Evolutionary conservation across 2,797 vertebrate genomes (phyloP), one percentile per base, ranked within the genome.

Genomic region (Mus caroli): DNA sequence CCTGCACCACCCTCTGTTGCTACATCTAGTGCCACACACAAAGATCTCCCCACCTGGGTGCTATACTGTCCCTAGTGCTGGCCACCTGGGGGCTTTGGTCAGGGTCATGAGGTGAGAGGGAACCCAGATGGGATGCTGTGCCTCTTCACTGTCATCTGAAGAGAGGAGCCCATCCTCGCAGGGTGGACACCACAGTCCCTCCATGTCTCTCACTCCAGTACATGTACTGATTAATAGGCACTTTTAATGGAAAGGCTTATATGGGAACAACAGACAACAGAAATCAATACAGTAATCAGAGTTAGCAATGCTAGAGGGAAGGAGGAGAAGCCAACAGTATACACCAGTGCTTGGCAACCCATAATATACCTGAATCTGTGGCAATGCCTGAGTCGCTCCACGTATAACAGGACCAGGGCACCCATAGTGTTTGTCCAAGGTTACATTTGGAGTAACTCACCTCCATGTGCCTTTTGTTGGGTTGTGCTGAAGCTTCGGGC

Each of bases 301-400:
- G 77, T 0, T 71, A 86, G 34, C 13, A 7, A 10, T 20, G 14
- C 71, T 75, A 8, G 80, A 69, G 67, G 75, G 37, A 77, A 80
- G 71, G 34, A 78, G 37, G 8, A 24, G 40, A 50, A 26, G 24
- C 85, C 62, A 26, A 46, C 12, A 1, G 28, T 10, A 22, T 24
- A 43, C 46, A 82, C 31, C 56, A 0, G 78, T 17, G 73, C 54
- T 76, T 17, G 17, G 3, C 71, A 37, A 40, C 6, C 28, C 2
- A 12, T 19, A 15, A 15, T 1, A 8, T 9, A 20, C 2, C 0
- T 7, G 4, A 20, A 2, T 34, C 60, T 62, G 10, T 46, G 54
- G 88, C 4, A 4, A 22, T 37, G 37, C 64, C 82, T 2, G 3
- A 87, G 71, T 50, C 8, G 71, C 54, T 46, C 52, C 58, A 19